Evolutionary conservation across 1,140 invertebrate genomes (phyloP).

Genomic region (Drosophila albomicans): DNA sequence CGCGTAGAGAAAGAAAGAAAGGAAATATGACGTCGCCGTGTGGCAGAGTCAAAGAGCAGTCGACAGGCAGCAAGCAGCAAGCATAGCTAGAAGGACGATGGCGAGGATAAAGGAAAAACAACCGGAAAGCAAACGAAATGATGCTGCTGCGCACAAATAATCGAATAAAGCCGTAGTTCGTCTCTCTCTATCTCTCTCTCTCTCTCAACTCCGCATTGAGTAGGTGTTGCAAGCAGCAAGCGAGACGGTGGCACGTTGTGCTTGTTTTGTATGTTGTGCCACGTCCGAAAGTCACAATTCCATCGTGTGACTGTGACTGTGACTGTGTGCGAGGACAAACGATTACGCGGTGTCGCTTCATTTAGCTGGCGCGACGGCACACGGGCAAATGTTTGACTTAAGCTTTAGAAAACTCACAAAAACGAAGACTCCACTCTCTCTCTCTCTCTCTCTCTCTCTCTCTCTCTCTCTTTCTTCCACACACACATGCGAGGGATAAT

Average conservation of each 20-base stretch:
- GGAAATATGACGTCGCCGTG: conserved; percentile 75
- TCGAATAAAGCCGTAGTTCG: conserved; percentile 61
- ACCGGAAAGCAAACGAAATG: conserved; percentile 75
- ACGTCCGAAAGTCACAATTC: conserved; percentile 12
- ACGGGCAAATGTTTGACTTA: conserved; percentile 63
- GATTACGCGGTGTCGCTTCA: conserved; percentile 70
- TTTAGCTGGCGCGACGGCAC: conserved; percentile 49
- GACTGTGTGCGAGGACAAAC: conserved; percentile 34
- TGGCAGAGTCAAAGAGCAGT: conserved; percentile 67
- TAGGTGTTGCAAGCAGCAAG: neutral
- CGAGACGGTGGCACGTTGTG: too few relatives aligned
- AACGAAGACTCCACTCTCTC: too few relatives aligned
- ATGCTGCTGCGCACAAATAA: conserved; percentile 75
- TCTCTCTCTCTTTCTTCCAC: neutral
- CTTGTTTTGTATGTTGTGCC: neutral
- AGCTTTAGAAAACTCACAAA: conserved; percentile 37
- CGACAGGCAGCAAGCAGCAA: conserved; percentile 3
- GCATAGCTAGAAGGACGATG: neutral
- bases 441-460: too few relatives aligned
- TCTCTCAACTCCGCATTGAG: neutral
- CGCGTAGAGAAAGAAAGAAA: conserved; percentile 20
- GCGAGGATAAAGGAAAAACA: conserved; percentile 55
- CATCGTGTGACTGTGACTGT: neutral
- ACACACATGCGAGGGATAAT: conserved; percentile 45
- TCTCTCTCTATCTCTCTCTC: conserved; percentile 1